Percentiles rank a stretch among this genome's conserved stretches.
Evolutionary conservation across 1,140 invertebrate species (phyloP).

Genomic region (Kradibia gibbosae): DNA sequence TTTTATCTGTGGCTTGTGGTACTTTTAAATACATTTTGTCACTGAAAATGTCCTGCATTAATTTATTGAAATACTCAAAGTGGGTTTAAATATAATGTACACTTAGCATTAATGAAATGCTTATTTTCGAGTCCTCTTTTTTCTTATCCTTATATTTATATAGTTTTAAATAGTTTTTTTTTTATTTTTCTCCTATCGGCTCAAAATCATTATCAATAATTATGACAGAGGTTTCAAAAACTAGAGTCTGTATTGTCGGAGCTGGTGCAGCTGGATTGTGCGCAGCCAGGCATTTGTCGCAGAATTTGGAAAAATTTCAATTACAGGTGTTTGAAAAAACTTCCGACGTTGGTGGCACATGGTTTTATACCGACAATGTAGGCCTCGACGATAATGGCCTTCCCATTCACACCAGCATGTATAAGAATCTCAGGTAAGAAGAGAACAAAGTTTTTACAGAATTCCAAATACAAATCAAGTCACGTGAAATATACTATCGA

Average conservation of each 20-base stretch:
- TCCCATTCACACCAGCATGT: constrained; percentile 83
- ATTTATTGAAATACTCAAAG: too few relatives aligned
- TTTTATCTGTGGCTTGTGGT: too few relatives aligned
- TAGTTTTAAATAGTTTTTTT: too few relatives aligned
- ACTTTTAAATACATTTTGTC: too few relatives aligned
- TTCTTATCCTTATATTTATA: too few relatives aligned
- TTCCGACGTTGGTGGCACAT: constrained; percentile 79
- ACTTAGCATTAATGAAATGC: too few relatives aligned
- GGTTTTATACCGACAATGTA: constrained; percentile 80
- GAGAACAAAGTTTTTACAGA: not conserved
- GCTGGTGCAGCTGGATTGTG: constrained; percentile 85
- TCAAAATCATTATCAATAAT: not conserved
- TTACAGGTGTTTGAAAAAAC: constrained; percentile 78
- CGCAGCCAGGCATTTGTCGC: constrained; percentile 75
- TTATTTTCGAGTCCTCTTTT: too few relatives aligned
- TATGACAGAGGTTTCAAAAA: constrained; percentile 43
- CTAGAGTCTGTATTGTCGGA: constrained; percentile 81
- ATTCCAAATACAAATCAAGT: too few relatives aligned
- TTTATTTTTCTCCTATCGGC: too few relatives aligned
- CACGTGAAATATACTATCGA: too few relatives aligned
- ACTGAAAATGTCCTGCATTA: too few relatives aligned
- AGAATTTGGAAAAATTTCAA: constrained; percentile 63
- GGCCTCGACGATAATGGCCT: constrained; percentile 76
- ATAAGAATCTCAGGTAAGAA: constrained; percentile 69
- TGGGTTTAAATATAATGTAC: too few relatives aligned